Percentiles rank a stretch among this genome's conserved stretches.
phyloP scores from a whole-genome alignment of 2,797 vertebrate species.

The Chloroceryle amazona region DNA sequence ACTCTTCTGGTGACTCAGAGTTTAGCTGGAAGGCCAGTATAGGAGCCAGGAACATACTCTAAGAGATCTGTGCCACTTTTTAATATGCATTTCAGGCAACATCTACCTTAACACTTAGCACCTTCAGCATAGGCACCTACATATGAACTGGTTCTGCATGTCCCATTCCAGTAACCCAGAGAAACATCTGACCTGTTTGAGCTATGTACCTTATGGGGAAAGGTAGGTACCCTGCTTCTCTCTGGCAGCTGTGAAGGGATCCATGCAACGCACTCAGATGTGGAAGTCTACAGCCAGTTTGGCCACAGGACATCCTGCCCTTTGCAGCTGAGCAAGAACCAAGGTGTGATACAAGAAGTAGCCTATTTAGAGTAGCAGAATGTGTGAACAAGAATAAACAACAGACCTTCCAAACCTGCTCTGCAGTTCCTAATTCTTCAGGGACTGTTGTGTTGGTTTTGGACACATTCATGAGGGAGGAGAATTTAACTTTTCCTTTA shows the following conservation, averaged over 20 bases:
- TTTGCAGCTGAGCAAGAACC: background rate
- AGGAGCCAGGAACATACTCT: background rate
- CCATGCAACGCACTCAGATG: accelerated
- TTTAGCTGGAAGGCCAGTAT: background rate
- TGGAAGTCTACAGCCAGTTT: background rate
- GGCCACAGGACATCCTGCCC: background rate
- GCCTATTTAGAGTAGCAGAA: background rate
- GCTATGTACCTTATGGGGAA: background rate
- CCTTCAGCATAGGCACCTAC: background rate
- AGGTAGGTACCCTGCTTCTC: background rate
- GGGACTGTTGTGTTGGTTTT: constrained; percentile 44
- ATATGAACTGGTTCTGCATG: background rate
- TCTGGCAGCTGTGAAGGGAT: background rate
- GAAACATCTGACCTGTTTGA: background rate
- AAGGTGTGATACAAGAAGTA: background rate
- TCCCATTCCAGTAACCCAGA: background rate
- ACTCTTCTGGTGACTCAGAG: background rate
- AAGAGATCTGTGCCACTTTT: background rate
- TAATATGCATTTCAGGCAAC: background rate
- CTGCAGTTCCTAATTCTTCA: constrained; percentile 16
- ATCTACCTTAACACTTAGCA: background rate
- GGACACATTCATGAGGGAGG: background rate
- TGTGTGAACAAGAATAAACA: background rate
- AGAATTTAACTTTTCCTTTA: background rate
- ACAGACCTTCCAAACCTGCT: constrained; percentile 14